Percentiles rank a stretch among this genome's conserved stretches.
phyloP scores from a whole-genome alignment of 2,888 invertebrate genomes.

The Drosophila imparisetae region DNA sequence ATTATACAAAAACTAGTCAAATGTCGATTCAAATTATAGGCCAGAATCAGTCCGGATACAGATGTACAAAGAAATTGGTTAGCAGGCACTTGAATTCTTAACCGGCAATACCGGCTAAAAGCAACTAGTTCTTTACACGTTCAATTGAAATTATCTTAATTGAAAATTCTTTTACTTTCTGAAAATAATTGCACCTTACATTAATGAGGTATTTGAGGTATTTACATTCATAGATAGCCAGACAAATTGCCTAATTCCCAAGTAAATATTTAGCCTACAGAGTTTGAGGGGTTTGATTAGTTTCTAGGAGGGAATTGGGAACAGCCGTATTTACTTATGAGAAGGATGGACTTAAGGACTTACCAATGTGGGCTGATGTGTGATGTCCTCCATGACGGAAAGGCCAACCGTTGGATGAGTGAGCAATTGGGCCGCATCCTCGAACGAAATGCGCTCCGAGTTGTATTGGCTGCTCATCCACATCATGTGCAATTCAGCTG shows the following conservation, averaged over 20 bases:
- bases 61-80: neutral
- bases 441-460: conserved; percentile 83
- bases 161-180: neutral
- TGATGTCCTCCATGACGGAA: conserved; percentile 86
- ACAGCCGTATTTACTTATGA: neutral
- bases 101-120: neutral
- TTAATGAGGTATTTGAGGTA: neutral
- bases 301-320: neutral
- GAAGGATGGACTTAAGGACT: conserved; percentile 52
- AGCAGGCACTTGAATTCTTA: neutral
- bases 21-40: neutral
- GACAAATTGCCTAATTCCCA: conserved; percentile 53
- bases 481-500: conserved; percentile 82
- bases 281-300: conserved; percentile 45
- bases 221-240: conserved; percentile 1
- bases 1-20: neutral
- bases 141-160: conserved; percentile 7
- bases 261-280: conserved; percentile 2
- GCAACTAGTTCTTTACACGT: neutral
- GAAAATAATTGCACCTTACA: conserved; percentile 3
- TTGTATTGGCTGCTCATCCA: conserved; percentile 88
- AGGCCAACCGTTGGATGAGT: conserved; percentile 86
- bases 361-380: conserved; percentile 86
- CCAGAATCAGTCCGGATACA: neutral
- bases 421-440: conserved; percentile 84